Evolutionary conservation across 1,140 invertebrate species (phyloP), one percentile per base, ranked within the genome.

Genomic region (Zeugodacus cucurbitae): DNA sequence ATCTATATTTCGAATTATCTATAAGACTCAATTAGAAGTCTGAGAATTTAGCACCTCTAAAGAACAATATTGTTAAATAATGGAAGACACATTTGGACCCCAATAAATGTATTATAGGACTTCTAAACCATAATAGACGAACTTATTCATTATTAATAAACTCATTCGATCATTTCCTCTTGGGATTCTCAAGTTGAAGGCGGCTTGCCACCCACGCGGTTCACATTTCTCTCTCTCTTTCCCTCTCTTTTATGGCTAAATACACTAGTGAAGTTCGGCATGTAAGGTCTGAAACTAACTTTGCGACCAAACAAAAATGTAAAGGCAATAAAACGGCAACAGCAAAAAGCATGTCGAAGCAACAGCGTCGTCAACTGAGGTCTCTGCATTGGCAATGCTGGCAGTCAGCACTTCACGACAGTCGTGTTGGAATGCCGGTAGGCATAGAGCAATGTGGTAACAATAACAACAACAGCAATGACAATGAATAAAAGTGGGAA

Each of bases 381-480:
- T 17, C 67, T 37, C 67, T 37, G 67, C 0, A 20, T 32, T 41
- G 11, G 34, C 34, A 70, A 34, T 3, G 34, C 34, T 5, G 1
- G n/a, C 64, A 7, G 67, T 37, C 67, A 37, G 34, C 67, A 6
- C 32, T 22, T 5, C 20, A 74, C 17, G 67, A 22, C 67, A 20
- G 20, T 17, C 67, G 67, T 74, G 67, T 74, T 74, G 67, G 67
- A 20, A 74, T 74, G 67, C 67, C 67, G 67, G 34, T 74, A 74
- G 67, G 67, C 67, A 41, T 74, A 74, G 6, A 74, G 34, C 67
- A 17, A 74, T 22, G 14, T 8, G 17, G 32, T 41, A 41, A 74
- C 67, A 82, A 82, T 82, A 82, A 8, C n/a, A 44, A 26, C 74
- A 78, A 48, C 74, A 78, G 32, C 74, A 48, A 26, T 82, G 74